Base-by-base conservation (phyloP, 2,888 invertebrate genomes). In the Acheta domesticus region DNA sequence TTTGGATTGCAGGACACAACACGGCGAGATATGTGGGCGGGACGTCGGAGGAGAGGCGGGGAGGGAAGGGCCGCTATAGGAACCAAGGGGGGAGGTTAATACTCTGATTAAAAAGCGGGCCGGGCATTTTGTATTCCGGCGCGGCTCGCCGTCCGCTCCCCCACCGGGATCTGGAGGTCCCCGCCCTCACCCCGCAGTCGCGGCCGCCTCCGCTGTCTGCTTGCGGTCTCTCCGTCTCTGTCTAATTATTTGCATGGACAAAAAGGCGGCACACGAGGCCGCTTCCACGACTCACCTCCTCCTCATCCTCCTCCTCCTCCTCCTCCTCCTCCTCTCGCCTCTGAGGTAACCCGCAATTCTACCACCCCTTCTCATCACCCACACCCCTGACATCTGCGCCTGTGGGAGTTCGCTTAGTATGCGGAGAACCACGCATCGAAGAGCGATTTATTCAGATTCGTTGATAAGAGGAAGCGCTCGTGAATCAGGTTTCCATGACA, bases 211-310 rank as follows among this genome's bases (percentile, higher is more conserved):
- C 62, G n/a, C 62, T n/a, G 62, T 5, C 62, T 14, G 16, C 62
- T 62, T n/a, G 62, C 36, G 36, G 36, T 36, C 36, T 36, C 36
- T 36, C n/a, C n/a, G 62, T 62, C 62, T 62, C 62, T 62, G 62
- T 62, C 62, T 62, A 62, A 62, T 62, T 62, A 62, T 62, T 62
- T 62, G 62, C 62, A 62, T 62, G 62, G 62, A 19, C 62, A 62
- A 62, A 62, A n/a, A 62, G 62, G 16, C 62, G 5, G 16, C 62
- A 16, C 62, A 62, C 5, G 62, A 5, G 12, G 62, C 3, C 16
- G 16, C 14, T 62, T 19, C 62, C 62, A 19, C 62, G 16, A 14
- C 16, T n/a, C 62, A 16, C 16, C 62, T 5, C 16, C n/a, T 4
- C 62, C 62, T 62, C 19, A 2, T 62, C 23, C n/a, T n/a, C n/a